Base-by-base conservation (phyloP, 2,888 invertebrate species). In the Sisyra terminalis region DNA sequence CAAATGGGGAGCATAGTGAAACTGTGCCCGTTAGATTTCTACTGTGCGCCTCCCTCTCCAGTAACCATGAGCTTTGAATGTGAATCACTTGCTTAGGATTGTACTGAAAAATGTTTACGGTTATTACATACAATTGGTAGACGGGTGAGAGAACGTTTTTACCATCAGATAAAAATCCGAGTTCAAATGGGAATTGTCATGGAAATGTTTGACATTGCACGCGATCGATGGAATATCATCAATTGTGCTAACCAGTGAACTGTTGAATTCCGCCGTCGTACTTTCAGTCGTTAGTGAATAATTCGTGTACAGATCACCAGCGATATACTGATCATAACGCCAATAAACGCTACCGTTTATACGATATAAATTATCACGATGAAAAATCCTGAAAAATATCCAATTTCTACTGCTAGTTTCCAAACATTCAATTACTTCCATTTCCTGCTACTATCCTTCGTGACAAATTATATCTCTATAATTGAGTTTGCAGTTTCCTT, bases 1-100 rank as follows among this genome's bases (percentile, higher is more conserved):
- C 61, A 45, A 82, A 75, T 0, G 85, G 84, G 9, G 79, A 78
- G 2, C 71, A 58, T 17, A 83, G 59, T 3, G 68, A 69, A 0
- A 85, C 66, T 37, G 68, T 70, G 16, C 81, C 81, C 1, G 77
- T 75, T 16, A 85, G 57, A 53, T 82, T 82, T 45, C 70, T 73
- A 46, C 69, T 70, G 0, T 59, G 59, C 1, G 55, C 54, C 29
- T 70, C 70, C 43, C 66, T 67, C 29, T 71, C 63, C 1, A 83
- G 50, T 10, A 70, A 65, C 85, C 85, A 86, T 0, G 70, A 66
- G 1, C 84, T 85, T 51, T 73, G 75, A 6, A 81, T 61, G 57
- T 76, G 71, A 40, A 84, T 71, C 1, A 71, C 57, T 36, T 78
- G 78, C 44, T 76, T 72, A 35, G 78, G 77, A 49, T 75, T 68